Evolutionary conservation across 2,113 vertebrate genomes (phyloP), one percentile per base, ranked within the genome.

Genomic region (Sebastes fasciatus): DNA sequence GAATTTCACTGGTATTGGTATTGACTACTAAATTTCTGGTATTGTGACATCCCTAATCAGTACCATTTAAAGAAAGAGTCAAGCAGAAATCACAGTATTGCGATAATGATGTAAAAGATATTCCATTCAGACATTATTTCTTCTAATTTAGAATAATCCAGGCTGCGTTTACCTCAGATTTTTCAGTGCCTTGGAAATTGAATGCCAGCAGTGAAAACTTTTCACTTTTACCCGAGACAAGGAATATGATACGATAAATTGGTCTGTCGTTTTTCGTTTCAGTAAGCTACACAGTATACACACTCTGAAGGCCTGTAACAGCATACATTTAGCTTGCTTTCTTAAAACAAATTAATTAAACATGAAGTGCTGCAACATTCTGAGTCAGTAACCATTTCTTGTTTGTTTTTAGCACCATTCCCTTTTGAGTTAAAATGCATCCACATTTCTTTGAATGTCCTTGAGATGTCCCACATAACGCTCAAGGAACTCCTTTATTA

Each of bases 381-480:
- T 42, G 19, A 82, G 43, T 21, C 48, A 34, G 55, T 16, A 21
- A 26, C 60, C 77, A 57, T 57, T 61, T 77, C 9, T 51, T 23
- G 21, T 19, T 51, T 72, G 63, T 82, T 79, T 65, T 64, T 16
- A 66, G 19, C 49, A 51, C 11, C 43, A 52, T 60, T 90, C 68
- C 76, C 48, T 16, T 83, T 62, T 62, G 63, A 82, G 75, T 61
- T 55, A 6, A 60, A 21, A 79, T 51, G 54, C 42, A 2, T 79
- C 48, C 26, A 55, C 11, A 48, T 76, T 72, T 64, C 49, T 83
- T 54, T 70, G 49, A 78, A 77, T 80, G 84, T 82, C 87, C 78
- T 91, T 82, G 71, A 89, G 43, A 61, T 82, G 80, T 82, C 75
- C 88, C 75, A 80, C 52, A 80, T 87, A 68, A 66, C 34, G 8